phyloP scores from a whole-genome alignment of 1,140 invertebrate species.

The Lepidurus couesii region DNA sequence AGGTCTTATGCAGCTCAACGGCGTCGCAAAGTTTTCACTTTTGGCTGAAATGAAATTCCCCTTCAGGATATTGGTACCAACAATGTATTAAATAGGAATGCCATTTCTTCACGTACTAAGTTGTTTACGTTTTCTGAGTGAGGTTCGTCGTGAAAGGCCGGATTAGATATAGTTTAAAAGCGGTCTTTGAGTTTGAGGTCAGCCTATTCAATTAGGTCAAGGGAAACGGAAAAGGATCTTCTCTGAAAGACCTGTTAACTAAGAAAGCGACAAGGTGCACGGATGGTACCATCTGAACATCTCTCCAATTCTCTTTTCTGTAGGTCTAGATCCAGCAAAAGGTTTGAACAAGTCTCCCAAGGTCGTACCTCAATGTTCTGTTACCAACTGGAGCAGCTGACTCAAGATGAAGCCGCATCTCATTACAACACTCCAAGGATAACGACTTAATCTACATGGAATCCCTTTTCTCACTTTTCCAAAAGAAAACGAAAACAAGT shows the following conservation, averaged over 20 bases:
- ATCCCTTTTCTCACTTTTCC: background rate
- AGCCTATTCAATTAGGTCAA: background rate
- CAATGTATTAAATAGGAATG: background rate
- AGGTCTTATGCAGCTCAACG: background rate
- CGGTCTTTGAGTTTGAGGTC: background rate
- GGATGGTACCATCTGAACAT: background rate
- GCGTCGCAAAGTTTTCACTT: background rate
- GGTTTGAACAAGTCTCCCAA: background rate
- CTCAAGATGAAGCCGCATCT: background rate
- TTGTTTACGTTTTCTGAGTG: background rate
- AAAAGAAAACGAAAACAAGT: background rate
- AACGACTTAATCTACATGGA: background rate
- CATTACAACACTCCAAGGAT: background rate
- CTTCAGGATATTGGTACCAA: background rate
- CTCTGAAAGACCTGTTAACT: background rate
- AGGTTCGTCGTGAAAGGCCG: background rate
- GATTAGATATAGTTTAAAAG: background rate
- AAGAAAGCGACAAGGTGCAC: background rate
- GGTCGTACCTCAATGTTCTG: background rate
- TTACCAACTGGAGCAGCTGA: slow-evolving; percentile 7
- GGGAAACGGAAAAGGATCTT: slow-evolving; percentile 19
- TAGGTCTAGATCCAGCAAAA: background rate
- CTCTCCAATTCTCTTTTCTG: background rate
- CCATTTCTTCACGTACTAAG: background rate
- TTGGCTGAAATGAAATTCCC: background rate